These are phyloP conservation scores for Chrysemys picta DNA, from an alignment of 2,113 vertebrate genomes.

Conservation along the genomic window DNA sequence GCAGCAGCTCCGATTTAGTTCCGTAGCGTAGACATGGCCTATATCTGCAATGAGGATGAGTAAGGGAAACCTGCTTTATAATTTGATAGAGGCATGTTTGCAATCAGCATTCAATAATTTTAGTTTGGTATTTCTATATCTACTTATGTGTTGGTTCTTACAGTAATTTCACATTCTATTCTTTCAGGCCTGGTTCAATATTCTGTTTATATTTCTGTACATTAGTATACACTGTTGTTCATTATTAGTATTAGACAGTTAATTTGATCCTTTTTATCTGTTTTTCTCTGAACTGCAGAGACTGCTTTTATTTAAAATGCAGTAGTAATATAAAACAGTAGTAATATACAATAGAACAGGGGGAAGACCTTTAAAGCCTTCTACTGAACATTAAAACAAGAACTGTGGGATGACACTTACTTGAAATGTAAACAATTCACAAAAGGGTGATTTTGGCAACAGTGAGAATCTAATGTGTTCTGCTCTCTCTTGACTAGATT, in stretches of 20 bases:
- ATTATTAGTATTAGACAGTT: not conserved
- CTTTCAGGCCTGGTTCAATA: constrained; percentile 24
- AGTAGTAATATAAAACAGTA: not conserved
- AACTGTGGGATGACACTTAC: not conserved
- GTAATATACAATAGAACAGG: constrained; percentile 13
- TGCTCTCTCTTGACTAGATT: constrained; percentile 21
- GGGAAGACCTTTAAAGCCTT: constrained; percentile 33
- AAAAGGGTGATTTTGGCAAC: constrained; percentile 15
- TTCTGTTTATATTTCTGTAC: constrained; percentile 13
- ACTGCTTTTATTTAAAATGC: constrained; percentile 38
- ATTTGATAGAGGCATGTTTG: constrained; percentile 13
- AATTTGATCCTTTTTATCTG: constrained; percentile 34
- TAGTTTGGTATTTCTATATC: constrained; percentile 12
- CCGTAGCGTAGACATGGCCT: not conserved
- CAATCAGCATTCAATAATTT: not conserved
- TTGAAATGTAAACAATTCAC: constrained; percentile 15
- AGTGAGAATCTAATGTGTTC: constrained; percentile 1
- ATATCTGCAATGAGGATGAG: not conserved
- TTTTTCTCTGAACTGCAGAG: not conserved
- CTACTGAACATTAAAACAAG: not conserved
- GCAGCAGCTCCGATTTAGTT: too few relatives aligned
- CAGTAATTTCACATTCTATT: constrained; percentile 25
- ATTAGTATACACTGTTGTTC: not conserved
- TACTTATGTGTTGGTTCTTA: constrained; percentile 7
- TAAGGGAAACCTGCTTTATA: constrained; percentile 6